Evolutionary conservation across 2,797 vertebrate genomes (phyloP).

Genomic region (Lepidocolaptes lacrymiger): DNA sequence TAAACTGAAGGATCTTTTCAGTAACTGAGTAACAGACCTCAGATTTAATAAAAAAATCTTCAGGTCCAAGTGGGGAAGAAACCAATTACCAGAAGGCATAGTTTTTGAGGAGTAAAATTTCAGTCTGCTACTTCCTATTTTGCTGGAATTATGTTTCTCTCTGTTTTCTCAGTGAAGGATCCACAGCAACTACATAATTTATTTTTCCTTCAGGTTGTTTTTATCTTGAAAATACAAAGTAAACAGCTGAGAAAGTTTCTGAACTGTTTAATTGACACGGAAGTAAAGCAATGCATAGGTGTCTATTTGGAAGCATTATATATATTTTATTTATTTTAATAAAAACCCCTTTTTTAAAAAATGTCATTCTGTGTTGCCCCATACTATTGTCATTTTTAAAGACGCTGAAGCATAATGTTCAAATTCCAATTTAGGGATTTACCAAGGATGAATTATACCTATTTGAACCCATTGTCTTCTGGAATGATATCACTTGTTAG

Average conservation of each 20-base stretch:
- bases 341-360: not conserved
- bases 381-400: not conserved
- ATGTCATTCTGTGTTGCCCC: not conserved
- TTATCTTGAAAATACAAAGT: not conserved
- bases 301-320: not conserved
- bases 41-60: not conserved
- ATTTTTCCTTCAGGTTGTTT: not conserved
- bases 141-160: not conserved
- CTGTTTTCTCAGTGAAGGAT: not conserved
- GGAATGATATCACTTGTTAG: not conserved
- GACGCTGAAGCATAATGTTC: not conserved
- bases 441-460: not conserved
- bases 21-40: not conserved
- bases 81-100: not conserved
- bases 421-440: not conserved
- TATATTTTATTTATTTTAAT: not conserved
- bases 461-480: not conserved
- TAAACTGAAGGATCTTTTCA: not conserved
- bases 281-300: not conserved
- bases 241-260: not conserved
- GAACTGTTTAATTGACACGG: not conserved
- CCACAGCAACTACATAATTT: not conserved
- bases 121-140: not conserved
- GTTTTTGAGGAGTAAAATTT: not conserved
- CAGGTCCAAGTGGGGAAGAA: not conserved